Conservation (phyloP, 1,140 invertebrate genomes). For the Orchestia grillus region DNA sequence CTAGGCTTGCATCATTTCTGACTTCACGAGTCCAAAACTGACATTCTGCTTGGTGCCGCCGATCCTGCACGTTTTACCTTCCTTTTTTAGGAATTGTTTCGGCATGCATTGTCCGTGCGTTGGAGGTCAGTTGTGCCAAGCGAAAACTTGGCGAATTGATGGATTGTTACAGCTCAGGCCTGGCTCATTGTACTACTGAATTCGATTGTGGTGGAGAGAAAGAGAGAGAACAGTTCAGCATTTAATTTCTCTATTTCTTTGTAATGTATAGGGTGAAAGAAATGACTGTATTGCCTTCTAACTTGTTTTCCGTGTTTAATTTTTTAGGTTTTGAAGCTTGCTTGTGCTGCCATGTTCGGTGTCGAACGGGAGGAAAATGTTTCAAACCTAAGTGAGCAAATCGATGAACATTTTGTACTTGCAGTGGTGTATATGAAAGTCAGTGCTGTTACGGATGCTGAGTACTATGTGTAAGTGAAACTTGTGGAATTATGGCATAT, state of each 20-base stretch:
- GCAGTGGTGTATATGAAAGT: background rate
- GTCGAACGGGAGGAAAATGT: background rate
- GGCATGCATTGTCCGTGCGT: no score
- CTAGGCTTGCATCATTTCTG: background rate
- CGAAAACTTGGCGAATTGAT: no score
- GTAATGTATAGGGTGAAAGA: background rate
- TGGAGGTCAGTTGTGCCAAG: no score
- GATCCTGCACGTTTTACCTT: background rate
- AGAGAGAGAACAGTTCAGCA: background rate
- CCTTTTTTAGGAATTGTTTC: background rate
- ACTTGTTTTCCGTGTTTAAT: background rate
- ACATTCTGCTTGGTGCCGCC: background rate
- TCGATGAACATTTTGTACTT: background rate
- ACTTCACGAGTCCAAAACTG: background rate
- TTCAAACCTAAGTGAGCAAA: background rate
- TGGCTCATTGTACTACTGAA: background rate
- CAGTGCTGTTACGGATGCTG: background rate
- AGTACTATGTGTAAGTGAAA: background rate
- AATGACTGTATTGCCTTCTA: no score
- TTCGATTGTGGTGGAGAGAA: background rate
- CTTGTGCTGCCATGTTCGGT: background rate
- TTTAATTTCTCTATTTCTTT: background rate
- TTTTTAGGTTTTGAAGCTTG: background rate
- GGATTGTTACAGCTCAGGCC: no score
- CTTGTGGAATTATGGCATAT: background rate